These are phyloP conservation scores for Tolypeutes matacus DNA, from an alignment of 2,797 vertebrate species.

Conservation along the genomic window DNA sequence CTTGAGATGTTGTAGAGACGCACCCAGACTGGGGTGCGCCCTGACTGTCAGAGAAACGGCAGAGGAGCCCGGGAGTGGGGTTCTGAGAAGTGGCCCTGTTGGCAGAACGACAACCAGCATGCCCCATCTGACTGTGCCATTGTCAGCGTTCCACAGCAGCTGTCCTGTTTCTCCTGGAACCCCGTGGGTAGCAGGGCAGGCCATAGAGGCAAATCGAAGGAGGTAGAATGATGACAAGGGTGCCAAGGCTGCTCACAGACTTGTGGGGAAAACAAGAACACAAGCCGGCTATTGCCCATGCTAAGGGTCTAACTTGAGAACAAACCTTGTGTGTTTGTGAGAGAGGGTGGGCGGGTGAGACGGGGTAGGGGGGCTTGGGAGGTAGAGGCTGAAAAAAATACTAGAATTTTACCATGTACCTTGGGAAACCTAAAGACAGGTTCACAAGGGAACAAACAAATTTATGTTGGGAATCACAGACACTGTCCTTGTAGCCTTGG, in stretches of 20 bases:
- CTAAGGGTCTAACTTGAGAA: background rate
- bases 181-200: fast-evolving
- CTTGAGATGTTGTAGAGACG: background rate
- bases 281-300: too few species aligned
- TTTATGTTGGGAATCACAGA: background rate
- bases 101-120: background rate
- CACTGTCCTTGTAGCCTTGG: background rate
- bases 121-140: background rate
- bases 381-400: background rate
- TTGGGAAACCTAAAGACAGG: background rate
- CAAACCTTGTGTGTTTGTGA: background rate
- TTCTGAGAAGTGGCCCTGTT: background rate
- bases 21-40: background rate
- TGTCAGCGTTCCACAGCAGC: background rate
- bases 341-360: background rate
- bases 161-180: background rate
- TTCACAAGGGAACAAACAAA: background rate
- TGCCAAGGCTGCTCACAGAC: too few species aligned
- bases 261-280: background rate
- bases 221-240: background rate
- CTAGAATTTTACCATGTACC: background rate
- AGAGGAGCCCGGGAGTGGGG: background rate
- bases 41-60: background rate
- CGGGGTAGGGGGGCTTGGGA: too few species aligned
- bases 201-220: background rate